Evolutionary conservation across 1,140 invertebrate species (phyloP).

Genomic region (Aphidius gifuensis): DNA sequence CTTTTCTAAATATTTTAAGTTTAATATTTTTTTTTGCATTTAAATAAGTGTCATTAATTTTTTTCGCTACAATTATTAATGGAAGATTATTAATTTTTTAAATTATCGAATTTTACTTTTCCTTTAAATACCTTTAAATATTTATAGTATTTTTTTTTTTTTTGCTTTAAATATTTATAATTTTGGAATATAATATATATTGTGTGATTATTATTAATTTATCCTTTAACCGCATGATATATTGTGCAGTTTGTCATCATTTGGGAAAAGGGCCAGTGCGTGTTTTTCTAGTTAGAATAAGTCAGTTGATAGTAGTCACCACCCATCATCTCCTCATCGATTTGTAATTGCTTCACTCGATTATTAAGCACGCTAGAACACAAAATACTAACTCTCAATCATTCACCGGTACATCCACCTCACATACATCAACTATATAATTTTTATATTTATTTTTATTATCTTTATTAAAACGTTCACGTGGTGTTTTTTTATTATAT

Average conservation of each 20-base stretch:
- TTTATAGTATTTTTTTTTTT: too few species aligned
- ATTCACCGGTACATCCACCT: constrained; percentile 28
- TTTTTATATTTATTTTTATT: background rate
- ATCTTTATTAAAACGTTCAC: background rate
- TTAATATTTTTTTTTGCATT: too few species aligned
- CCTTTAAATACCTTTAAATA: too few species aligned
- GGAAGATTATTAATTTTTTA: too few species aligned
- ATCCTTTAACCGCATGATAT: constrained; percentile 5
- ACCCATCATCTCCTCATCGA: constrained; percentile 50
- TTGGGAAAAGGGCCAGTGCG: constrained; percentile 36
- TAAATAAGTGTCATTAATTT: too few species aligned
- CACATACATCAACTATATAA: constrained; percentile 16
- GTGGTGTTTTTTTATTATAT: background rate
- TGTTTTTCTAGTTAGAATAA: constrained; percentile 51
- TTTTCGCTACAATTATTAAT: too few species aligned
- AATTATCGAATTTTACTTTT: too few species aligned
- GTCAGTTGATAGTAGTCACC: constrained; percentile 56
- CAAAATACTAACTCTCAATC: constrained; percentile 45
- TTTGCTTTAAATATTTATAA: too few species aligned
- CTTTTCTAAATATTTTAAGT: background rate
- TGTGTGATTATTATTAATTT: too few species aligned
- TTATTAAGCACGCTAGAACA: constrained; percentile 55
- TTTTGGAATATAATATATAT: too few species aligned
- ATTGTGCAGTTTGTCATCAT: constrained; percentile 18
- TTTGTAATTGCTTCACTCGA: constrained; percentile 53